Base-by-base conservation (phyloP, 2,797 vertebrate genomes). In the Sebastes taczanowskii region DNA sequence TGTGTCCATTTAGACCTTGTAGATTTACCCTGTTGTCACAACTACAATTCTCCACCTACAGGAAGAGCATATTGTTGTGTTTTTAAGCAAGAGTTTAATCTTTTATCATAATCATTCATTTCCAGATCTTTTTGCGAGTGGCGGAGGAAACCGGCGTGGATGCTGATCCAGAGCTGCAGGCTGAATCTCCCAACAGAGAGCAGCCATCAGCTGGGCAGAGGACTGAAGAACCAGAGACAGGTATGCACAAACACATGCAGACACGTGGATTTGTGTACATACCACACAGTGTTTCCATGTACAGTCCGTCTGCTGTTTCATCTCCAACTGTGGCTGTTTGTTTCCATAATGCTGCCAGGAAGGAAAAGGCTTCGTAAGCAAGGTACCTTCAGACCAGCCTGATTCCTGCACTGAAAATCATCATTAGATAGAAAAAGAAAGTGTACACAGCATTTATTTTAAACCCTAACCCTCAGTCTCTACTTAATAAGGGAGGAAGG, bases 111-210 rank as follows among this genome's bases (percentile, higher is more conserved):
- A 46, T 46, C 42, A 46, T 68, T 77, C 0, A 55, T 85, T 74
- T 55, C 25, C 69, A 99, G 98, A 97, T 99, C 74, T 99, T 99
- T 82, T 91, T 98, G 86, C 97, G 96, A 70, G 97, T 98, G 84
- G 95, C 96, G 0, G 93, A 97, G 78, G 95, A 97, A 78, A 86
- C 81, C 0, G 91, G 81, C 0, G 84, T 93, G 58, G 95, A 97
- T 1, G 4, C 59, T 1, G 93, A 95, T 7, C 74, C 23, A 1
- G 80, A 94, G 77, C 64, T 5, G 46, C 81, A 84, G 68, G 42
- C 68, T 29, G 68, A 62, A 38, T 68, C 81, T 18, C 7, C 86
- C 22, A 20, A 34, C 49, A 46, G 20, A 13, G 42, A 4, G 49
- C 86, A 78, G 69, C 55, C 7, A 1, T 68, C 87, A 9, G 63